Evolutionary conservation across 2,888 invertebrate genomes (phyloP), one percentile per base, ranked within the genome.

Genomic region (Empis stercorea): DNA sequence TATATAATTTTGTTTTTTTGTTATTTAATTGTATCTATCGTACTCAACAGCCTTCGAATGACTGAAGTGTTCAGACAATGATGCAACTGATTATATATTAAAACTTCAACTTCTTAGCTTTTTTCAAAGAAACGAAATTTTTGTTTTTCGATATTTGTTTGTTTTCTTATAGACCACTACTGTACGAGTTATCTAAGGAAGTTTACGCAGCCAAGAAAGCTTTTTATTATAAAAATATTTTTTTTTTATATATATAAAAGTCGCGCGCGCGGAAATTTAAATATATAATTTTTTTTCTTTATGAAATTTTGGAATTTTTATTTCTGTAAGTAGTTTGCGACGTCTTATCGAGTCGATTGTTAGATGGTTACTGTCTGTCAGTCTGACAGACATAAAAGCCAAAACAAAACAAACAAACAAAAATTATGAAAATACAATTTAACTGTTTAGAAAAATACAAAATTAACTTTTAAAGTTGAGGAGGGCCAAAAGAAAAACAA

Each of bases 71-170:
- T 64, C 61, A 61, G 60, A 57, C 62, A 65, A 59, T 69, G 68
- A 69, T 69, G 68, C 69, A 69, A 69, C 70, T 64, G 65, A 65
- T 68, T 68, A 63, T 68, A 66, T 66, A 68, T 65, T 58, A 34
- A 34, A n/a, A n/a, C n/a, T 34, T n/a, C 34, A 34, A 34, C 13
- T 23, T 23, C 20, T 40, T 23, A 40, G 20, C 27, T 38, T 38
- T 38, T 38, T 17, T 38, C 2, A 9, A 27, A 27, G 23, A 27
- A 27, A 20, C 20, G 20, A 27, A 7, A 5, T 34, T 34, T 34
- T 34, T 34, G 7, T 34, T 34, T 13, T 34, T 34, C 13, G 7
- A 2, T 34, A n/a, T 5, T 34, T 34, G 34, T 32, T 32, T 34
- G 2, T 34, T n/a, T 27, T 27, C 23, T 27, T 9, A 27, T 27